Base-by-base conservation (phyloP, 2,888 invertebrate species). In the Andrena minutula region DNA sequence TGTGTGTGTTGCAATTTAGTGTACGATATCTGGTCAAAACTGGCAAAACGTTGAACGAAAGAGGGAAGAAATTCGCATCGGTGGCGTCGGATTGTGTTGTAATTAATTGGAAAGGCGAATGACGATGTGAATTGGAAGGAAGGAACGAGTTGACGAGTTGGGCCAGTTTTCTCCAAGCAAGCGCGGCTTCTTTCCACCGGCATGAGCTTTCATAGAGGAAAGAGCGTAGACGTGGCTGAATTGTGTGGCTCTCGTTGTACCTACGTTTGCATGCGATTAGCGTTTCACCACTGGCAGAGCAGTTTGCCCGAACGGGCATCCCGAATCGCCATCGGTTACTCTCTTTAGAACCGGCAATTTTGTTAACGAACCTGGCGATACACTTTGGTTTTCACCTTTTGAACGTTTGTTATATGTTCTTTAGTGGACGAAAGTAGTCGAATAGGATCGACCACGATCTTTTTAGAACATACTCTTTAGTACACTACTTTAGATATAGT, bases 201-300 rank as follows among this genome's bases (percentile, higher is more conserved):
- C 86, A 86, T 81, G 87, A 66, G 86, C 86, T 86, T 41, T 86
- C 12, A 41, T 79, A 84, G 77, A 65, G 61, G 63, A 75, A 53
- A 68, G 56, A 77, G n/a, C 56, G 81, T 87, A 86, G 82, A 72
- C 73, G 70, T 77, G 86, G 85, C 87, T 87, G 86, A 87, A 87
- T 58, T 70, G 76, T 79, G 64, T 79, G 68, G 77, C 86, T 79
- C 77, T 76, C 76, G 78, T 80, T 77, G 66, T 87, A 56, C n/a
- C n/a, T n/a, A n/a, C 47, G 49, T 63, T 41, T 86, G 86, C 86
- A 86, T 86, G 86, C 78, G 79, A 76, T 75, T 79, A 72, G 72
- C 69, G 73, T 86, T 80, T 75, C 72, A 64, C 72, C 35, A 75
- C 56, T 71, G 70, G 28, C 75, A 74, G 73, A n/a, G n/a, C n/a